phyloP scores from a whole-genome alignment of 2,113 vertebrate species.

The Sphaerodactylus townsendi region DNA sequence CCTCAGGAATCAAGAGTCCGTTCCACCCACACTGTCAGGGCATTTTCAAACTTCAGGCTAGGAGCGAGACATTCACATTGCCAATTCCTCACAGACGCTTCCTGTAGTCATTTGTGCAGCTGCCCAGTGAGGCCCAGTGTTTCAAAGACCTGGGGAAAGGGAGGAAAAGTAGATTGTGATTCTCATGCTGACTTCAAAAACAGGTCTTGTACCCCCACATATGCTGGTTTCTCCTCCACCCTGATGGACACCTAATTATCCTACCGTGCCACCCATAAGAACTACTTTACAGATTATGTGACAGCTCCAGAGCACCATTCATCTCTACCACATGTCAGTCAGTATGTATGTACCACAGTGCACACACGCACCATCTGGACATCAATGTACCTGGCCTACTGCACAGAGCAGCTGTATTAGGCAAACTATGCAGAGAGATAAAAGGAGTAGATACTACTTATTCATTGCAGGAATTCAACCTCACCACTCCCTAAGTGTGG shows the following conservation, averaged over 20 bases:
- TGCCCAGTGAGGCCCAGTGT: background rate
- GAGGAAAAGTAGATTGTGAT: constrained; percentile 11
- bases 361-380: background rate
- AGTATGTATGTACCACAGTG: background rate
- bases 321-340: background rate
- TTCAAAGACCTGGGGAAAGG: constrained; percentile 56
- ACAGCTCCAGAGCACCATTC: background rate
- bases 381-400: too few relatives aligned
- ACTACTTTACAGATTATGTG: background rate
- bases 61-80: background rate
- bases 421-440: background rate
- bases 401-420: background rate
- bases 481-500: background rate
- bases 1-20: background rate
- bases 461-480: background rate
- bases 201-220: background rate
- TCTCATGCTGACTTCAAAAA: background rate
- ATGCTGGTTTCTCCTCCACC: background rate
- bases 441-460: background rate
- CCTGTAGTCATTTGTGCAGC: background rate
- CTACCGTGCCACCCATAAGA: background rate
- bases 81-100: background rate
- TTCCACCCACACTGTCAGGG: background rate
- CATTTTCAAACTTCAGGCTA: background rate
- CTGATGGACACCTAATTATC: background rate